A percentile compares a stretch with the other conserved stretches of the same genome.
phyloP scores from a whole-genome alignment of 2,113 vertebrate genomes.

The Smithornis capensis region DNA sequence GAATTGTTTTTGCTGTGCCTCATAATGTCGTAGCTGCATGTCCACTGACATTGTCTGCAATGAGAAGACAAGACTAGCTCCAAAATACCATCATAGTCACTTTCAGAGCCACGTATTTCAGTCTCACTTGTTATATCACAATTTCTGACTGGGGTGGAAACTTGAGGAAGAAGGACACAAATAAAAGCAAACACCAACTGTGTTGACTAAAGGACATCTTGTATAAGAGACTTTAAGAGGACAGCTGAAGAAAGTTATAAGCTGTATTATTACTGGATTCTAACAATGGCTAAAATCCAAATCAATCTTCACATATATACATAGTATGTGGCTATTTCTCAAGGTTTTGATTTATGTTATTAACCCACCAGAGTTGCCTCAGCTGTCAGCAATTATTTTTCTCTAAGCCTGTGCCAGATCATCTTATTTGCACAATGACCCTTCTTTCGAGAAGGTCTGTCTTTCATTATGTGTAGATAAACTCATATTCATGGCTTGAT shows the following conservation, averaged over 20 bases:
- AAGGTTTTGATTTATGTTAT: neutral
- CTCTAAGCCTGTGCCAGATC: neutral
- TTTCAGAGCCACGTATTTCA: neutral
- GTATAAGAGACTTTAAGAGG: neutral
- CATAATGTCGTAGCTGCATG: conserved; percentile 89
- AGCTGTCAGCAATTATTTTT: neutral
- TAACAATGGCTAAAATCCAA: neutral
- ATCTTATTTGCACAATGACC: neutral
- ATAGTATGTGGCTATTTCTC: neutral
- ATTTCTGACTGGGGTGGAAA: neutral
- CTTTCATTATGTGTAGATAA: neutral
- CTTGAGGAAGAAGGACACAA: neutral
- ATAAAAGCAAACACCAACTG: neutral
- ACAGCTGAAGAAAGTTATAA: neutral
- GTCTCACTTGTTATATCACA: neutral
- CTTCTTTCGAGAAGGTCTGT: neutral
- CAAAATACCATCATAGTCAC: neutral
- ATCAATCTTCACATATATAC: neutral
- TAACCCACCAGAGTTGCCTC: neutral
- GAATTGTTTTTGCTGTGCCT: conserved; percentile 92
- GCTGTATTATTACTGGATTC: neutral
- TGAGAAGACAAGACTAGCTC: neutral
- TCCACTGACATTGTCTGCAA: conserved; percentile 89
- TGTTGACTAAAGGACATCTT: neutral
- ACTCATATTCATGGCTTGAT: neutral